These are phyloP conservation scores for Pseudomyrmex dendroicus DNA, from an alignment of 1,140 invertebrate genomes.

Conservation along the genomic window DNA sequence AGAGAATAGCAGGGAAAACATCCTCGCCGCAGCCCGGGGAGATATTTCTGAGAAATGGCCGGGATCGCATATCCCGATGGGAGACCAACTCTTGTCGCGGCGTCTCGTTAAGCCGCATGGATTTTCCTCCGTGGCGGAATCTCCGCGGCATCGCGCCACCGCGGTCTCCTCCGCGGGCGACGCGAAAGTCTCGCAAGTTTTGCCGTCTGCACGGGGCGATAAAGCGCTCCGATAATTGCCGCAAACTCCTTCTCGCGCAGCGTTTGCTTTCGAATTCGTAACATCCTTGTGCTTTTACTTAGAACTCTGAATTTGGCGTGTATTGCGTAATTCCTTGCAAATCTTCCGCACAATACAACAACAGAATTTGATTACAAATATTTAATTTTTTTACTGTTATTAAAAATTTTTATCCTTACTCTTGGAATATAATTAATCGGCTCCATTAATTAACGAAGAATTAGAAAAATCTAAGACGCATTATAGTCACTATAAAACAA, in stretches of 20 bases:
- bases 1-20: constrained; percentile 53
- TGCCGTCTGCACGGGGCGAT: constrained; percentile 49
- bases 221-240: constrained; percentile 55
- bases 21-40: constrained; percentile 43
- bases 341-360: background rate
- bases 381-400: background rate
- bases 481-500: constrained; percentile 11
- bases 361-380: background rate
- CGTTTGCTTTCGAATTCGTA: background rate
- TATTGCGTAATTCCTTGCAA: background rate
- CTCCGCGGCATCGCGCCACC: constrained; percentile 31
- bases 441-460: too few species aligned
- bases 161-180: constrained; percentile 38
- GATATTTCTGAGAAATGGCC: constrained; percentile 73
- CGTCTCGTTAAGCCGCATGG: constrained; percentile 66
- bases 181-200: constrained; percentile 50
- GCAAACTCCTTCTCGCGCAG: background rate
- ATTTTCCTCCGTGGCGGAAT: constrained; percentile 54
- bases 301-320: background rate
- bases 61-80: constrained; percentile 56
- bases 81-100: constrained; percentile 70
- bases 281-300: background rate
- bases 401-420: too few species aligned
- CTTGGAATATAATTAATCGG: too few species aligned
- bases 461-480: background rate